Conservation (phyloP, 2,888 invertebrate species). For the Ischnura elegans region DNA sequence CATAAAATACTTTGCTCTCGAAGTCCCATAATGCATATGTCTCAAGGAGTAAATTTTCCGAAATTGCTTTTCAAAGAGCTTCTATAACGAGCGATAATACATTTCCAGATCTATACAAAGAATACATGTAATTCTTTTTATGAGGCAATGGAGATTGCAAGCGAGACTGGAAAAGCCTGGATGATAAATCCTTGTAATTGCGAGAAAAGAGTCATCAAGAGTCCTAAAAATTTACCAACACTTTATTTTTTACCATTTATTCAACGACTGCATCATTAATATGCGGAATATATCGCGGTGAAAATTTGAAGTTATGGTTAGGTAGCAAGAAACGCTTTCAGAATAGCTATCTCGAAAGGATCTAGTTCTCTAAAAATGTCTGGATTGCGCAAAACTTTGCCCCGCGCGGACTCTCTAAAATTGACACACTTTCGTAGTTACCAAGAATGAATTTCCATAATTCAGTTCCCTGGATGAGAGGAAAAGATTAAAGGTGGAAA, state of each 20-base stretch:
- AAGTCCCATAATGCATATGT: too few species aligned
- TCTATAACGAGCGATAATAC: too few species aligned
- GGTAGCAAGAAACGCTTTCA: background rate
- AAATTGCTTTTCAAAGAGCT: too few species aligned
- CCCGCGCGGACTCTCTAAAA: constrained; percentile 12
- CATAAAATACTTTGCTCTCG: too few species aligned
- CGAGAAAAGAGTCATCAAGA: background rate
- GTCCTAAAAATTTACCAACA: background rate
- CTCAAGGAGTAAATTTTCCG: too few species aligned
- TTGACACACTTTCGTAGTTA: constrained; percentile 48
- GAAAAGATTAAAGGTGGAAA: background rate
- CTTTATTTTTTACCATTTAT: background rate
- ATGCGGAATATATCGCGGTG: background rate
- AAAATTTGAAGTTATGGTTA: background rate
- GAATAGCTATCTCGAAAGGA: background rate
- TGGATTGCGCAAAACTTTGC: background rate
- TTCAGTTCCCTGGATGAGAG: background rate
- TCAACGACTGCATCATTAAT: background rate
- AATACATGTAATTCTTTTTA: too few species aligned
- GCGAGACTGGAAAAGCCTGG: background rate
- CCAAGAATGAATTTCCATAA: constrained; percentile 36
- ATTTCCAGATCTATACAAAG: too few species aligned
- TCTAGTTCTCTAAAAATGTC: background rate
- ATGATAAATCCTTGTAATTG: background rate
- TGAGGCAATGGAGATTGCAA: background rate